A percentile compares a stretch with the other conserved stretches of the same genome.
phyloP scores from a whole-genome alignment of 2,888 invertebrate species.

The Pachycephus smyrnensis region DNA sequence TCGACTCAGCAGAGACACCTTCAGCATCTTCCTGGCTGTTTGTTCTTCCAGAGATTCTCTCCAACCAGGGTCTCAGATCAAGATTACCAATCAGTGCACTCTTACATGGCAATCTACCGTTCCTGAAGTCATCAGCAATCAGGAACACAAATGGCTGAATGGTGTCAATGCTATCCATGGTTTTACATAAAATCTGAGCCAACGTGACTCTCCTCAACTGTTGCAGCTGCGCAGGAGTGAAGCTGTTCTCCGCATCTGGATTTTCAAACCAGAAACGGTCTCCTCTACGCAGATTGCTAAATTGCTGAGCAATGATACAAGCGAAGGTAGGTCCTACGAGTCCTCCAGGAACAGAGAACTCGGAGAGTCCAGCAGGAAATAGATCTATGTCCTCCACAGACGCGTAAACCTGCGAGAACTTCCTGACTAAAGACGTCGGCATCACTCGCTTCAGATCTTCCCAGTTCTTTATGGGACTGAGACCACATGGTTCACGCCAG shows the following conservation, averaged over 20 bases:
- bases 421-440: slow-evolving; percentile 74
- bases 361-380: slow-evolving; percentile 86
- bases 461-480: slow-evolving; percentile 76
- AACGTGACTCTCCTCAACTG: slow-evolving; percentile 79
- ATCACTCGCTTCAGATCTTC: slow-evolving; percentile 78
- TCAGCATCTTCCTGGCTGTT: slow-evolving; percentile 1
- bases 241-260: slow-evolving; percentile 78
- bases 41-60: slow-evolving; percentile 57
- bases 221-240: slow-evolving; percentile 81
- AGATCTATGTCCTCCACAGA: slow-evolving; percentile 87
- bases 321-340: slow-evolving; percentile 89
- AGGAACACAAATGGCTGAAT: slow-evolving; percentile 81
- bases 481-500: slow-evolving; percentile 85
- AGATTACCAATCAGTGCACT: slow-evolving; percentile 70
- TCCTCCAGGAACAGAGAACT: slow-evolving; percentile 82
- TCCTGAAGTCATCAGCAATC: slow-evolving; percentile 72
- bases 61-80: slow-evolving; percentile 74
- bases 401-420: slow-evolving; percentile 71
- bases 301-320: slow-evolving; percentile 89
- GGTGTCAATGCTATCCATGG: slow-evolving; percentile 74
- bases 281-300: slow-evolving; percentile 80
- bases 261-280: slow-evolving; percentile 87
- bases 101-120: slow-evolving; percentile 72
- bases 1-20: not conserved
- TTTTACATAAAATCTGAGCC: slow-evolving; percentile 79